A percentile compares a stretch with the other conserved stretches of the same genome.
These are phyloP conservation scores for Acleris literana DNA, from an alignment of 2,888 invertebrate genomes.

Conservation along the genomic window DNA sequence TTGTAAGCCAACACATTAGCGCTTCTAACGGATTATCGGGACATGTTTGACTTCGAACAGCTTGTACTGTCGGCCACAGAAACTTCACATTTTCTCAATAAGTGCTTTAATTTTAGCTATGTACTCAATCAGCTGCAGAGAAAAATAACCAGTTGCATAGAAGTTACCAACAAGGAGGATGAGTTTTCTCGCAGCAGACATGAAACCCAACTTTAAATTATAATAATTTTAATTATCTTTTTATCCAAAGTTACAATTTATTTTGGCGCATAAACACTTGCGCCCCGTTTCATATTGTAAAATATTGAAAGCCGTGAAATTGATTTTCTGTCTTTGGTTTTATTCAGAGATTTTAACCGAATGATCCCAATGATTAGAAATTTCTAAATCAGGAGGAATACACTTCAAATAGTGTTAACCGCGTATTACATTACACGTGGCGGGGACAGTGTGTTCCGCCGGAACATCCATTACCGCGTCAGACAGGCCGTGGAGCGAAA, in stretches of 20 bases:
- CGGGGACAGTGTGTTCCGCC: conserved; percentile 25
- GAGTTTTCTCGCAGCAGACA: no score
- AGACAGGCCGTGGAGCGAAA: conserved; percentile 5
- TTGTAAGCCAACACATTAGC: conserved; percentile 12
- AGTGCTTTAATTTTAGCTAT: neutral
- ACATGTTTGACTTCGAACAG: conserved; percentile 7
- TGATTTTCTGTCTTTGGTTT: no score
- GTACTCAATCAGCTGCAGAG: neutral
- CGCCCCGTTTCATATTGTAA: no score
- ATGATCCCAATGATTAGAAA: neutral
- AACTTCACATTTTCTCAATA: neutral
- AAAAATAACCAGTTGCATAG: no score
- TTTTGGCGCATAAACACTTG: no score
- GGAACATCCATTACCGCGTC: conserved; percentile 33
- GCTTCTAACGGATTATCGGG: conserved; percentile 20
- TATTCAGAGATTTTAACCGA: no score
- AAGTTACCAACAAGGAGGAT: no score
- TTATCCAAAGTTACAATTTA: no score
- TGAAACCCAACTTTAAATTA: no score
- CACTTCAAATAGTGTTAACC: neutral
- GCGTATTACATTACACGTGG: conserved; percentile 25
- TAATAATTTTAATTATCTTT: no score
- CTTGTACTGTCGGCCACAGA: neutral
- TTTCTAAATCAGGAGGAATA: neutral
- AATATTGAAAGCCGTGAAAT: no score